phyloP scores from a whole-genome alignment of 2,797 vertebrate genomes.

The Lagothrix lagotricha region DNA sequence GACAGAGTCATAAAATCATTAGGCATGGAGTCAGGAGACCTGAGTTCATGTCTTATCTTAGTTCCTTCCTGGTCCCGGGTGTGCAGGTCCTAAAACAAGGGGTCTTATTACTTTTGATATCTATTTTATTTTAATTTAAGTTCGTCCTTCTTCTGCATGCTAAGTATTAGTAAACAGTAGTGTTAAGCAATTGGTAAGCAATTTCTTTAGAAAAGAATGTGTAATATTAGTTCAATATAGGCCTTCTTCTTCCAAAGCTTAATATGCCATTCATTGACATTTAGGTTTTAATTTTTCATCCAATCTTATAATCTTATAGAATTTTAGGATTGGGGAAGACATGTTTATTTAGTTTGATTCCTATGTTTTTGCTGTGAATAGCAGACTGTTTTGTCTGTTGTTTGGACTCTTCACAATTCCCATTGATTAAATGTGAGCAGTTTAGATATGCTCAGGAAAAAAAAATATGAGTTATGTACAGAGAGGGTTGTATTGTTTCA shows the following conservation, averaged over 20 bases:
- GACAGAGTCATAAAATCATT: too few relatives aligned
- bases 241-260: neutral
- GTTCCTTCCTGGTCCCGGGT: neutral
- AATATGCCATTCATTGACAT: rapidly evolving
- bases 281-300: neutral
- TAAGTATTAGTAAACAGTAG: neutral
- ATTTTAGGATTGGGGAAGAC: neutral
- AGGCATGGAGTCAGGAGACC: neutral
- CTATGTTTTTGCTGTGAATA: neutral
- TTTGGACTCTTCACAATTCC: neutral
- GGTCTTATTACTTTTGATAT: rapidly evolving
- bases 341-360: neutral
- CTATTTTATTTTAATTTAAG: neutral
- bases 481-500: neutral
- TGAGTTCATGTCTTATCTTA: rapidly evolving
- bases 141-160: too few relatives aligned
- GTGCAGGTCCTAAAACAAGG: rapidly evolving
- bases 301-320: too few relatives aligned
- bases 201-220: neutral
- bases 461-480: neutral
- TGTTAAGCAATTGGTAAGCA: too few relatives aligned
- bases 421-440: neutral
- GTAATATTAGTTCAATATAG: too few relatives aligned
- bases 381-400: neutral
- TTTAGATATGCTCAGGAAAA: neutral